phyloP scores from a whole-genome alignment of 2,113 vertebrate species.

The Toxostoma redivivum region DNA sequence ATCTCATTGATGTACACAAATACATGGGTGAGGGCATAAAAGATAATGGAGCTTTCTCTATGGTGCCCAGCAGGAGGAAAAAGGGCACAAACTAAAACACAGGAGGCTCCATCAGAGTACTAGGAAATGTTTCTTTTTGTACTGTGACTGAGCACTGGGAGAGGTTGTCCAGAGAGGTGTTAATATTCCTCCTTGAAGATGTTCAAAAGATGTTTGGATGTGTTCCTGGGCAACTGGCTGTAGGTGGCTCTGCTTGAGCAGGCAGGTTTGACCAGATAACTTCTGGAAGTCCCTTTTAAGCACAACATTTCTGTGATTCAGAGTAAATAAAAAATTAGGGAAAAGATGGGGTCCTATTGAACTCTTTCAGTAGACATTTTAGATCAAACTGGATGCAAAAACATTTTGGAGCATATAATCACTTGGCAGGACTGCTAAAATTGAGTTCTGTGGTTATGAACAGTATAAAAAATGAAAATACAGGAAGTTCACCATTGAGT shows the following conservation, averaged over 20 bases:
- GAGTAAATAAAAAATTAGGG: neutral
- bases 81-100: neutral
- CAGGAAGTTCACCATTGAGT: neutral
- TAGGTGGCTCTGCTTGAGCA: neutral
- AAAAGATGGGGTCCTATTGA: neutral
- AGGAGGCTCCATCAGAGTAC: neutral
- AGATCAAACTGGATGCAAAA: neutral
- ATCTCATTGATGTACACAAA: neutral
- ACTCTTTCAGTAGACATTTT: neutral
- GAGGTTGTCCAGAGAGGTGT: neutral
- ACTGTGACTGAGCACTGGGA: neutral
- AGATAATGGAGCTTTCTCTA: neutral
- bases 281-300: neutral
- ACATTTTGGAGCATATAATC: neutral
- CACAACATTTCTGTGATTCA: neutral
- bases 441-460: neutral
- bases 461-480: neutral
- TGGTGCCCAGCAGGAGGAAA: neutral
- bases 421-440: neutral
- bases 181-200: neutral
- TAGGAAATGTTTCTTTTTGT: neutral
- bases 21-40: neutral
- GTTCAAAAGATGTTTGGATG: neutral
- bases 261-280: neutral
- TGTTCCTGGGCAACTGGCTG: neutral